Percentiles rank a stretch among this genome's conserved stretches.
Conservation (phyloP, 2,113 vertebrate genomes). For the Triplophysa siluroides region DNA sequence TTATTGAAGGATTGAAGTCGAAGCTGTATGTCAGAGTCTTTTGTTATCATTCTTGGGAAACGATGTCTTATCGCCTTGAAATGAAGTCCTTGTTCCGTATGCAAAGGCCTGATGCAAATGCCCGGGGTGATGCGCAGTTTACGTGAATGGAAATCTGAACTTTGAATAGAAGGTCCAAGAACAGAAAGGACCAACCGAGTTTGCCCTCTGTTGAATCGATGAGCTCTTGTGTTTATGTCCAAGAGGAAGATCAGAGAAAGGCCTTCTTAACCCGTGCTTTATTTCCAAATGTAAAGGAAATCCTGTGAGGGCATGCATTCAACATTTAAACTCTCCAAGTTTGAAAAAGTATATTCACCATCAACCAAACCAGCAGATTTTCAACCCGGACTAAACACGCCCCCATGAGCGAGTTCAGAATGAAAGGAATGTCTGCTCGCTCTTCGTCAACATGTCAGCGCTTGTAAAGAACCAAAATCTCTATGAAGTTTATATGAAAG, state of each 20-base stretch:
- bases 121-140: constrained; percentile 2
- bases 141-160: constrained; percentile 37
- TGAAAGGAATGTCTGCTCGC: neutral
- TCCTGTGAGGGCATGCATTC: too few species aligned
- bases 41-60: neutral
- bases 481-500: constrained; percentile 15
- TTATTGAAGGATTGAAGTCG: too few species aligned
- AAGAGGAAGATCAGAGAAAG: too few species aligned
- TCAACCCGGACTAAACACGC: neutral
- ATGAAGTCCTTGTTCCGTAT: neutral
- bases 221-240: neutral
- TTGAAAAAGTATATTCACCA: too few species aligned
- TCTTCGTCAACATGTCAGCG: neutral
- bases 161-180: constrained; percentile 22
- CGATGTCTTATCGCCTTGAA: constrained; percentile 4
- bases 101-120: constrained; percentile 42
- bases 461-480: neutral
- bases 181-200: neutral
- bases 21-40: too few species aligned
- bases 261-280: too few species aligned
- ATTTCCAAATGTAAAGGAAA: too few species aligned
- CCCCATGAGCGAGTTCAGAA: neutral
- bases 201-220: neutral
- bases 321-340: too few species aligned
- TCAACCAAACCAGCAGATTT: neutral